A percentile compares a stretch with the other conserved stretches of the same genome.
Conservation (phyloP, 2,888 invertebrate genomes). For the Chirona hameri region DNA sequence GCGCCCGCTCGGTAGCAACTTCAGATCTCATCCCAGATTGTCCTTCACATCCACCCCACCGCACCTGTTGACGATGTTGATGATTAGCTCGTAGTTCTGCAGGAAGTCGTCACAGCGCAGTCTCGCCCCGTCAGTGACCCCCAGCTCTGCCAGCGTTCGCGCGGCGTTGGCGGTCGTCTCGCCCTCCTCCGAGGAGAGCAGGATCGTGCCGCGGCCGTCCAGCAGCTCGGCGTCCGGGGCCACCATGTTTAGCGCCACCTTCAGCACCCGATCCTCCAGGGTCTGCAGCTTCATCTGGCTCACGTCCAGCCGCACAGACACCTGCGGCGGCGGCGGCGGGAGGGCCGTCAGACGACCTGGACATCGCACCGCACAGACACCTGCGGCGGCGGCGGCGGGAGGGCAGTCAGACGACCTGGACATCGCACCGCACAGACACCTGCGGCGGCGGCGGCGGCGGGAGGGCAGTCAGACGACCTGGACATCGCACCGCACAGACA, state of each 20-base stretch:
- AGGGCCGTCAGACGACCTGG: not conserved
- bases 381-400: conserved; percentile 40
- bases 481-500: conserved; percentile 57
- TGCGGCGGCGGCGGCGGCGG: conserved; percentile 37
- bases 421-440: conserved; percentile 59
- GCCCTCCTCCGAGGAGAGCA: conserved; percentile 92
- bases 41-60: conserved; percentile 3
- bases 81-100: conserved; percentile 82
- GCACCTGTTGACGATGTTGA: conserved; percentile 62
- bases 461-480: not conserved
- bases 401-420: not conserved
- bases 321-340: conserved; percentile 42
- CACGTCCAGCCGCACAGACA: conserved; percentile 69
- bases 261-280: conserved; percentile 77
- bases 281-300: conserved; percentile 75
- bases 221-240: conserved; percentile 87
- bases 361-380: conserved; percentile 53
- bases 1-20: too few species aligned
- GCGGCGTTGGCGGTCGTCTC: conserved; percentile 80
- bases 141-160: conserved; percentile 65
- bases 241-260: conserved; percentile 84
- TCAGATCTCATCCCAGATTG: too few species aligned
- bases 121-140: conserved; percentile 76
- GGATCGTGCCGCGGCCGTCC: conserved; percentile 49
- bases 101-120: conserved; percentile 80